Conservation (phyloP, 2,888 invertebrate genomes). For the Drosophila antonietae region DNA sequence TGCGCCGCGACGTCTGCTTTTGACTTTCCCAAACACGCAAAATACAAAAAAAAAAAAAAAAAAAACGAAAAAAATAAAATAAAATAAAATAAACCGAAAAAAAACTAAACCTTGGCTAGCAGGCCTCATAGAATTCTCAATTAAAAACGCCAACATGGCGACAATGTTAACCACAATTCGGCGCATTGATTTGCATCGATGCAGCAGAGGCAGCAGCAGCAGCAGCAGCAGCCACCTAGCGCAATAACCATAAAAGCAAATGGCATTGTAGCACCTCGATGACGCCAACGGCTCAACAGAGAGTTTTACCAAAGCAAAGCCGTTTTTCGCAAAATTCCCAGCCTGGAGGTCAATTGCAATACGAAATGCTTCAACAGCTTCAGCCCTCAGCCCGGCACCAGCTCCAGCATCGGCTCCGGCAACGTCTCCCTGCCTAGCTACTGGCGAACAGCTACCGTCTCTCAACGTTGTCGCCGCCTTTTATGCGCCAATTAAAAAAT, state of each 20-base stretch:
- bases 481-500: conserved; percentile 79
- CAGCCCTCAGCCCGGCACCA: neutral
- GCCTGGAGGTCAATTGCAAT: conserved; percentile 52
- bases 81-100: too few species aligned
- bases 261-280: conserved; percentile 73
- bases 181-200: conserved; percentile 76
- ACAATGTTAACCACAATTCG: conserved; percentile 62
- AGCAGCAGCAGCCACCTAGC: conserved; percentile 32
- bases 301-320: conserved; percentile 42
- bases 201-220: conserved; percentile 41
- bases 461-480: conserved; percentile 54
- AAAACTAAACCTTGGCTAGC: conserved; percentile 12
- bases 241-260: conserved; percentile 78
- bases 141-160: conserved; percentile 75
- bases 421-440: conserved; percentile 6
- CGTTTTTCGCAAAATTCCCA: conserved; percentile 50
- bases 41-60: neutral
- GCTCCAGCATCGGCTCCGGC: neutral
- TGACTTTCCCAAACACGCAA: conserved; percentile 38
- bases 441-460: conserved; percentile 17
- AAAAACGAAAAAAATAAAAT: too few species aligned
- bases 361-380: conserved; percentile 17
- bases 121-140: conserved; percentile 55
- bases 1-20: conserved; percentile 39
- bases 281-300: conserved; percentile 56